Base-by-base conservation (phyloP, 2,113 vertebrate species). In the Sclerurus mexicanus region DNA sequence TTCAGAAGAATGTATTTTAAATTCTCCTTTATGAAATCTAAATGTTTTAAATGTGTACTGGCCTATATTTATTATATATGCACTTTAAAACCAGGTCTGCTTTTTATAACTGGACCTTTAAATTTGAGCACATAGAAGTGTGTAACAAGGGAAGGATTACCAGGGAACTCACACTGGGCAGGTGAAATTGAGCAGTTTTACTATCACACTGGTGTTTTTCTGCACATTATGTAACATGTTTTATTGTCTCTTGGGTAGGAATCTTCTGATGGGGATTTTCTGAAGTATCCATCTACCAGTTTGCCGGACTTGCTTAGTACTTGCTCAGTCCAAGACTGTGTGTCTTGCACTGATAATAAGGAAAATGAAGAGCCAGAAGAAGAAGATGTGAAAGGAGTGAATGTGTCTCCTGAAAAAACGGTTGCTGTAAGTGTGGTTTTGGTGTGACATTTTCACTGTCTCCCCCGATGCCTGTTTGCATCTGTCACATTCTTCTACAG, bases 241-340 rank as follows among this genome's bases (percentile, higher is more conserved):
- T 74, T 96, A 7, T 55, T 79, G 66, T 63, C 28, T 28, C 56
- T 76, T 0, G 50, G 74, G 30, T 90, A 85, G 96, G 94, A 96
- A 71, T 76, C 94, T 58, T 42, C 78, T 28, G 66, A 91, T 87
- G 87, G 84, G 27, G 98, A 99, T 89, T 98, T 99, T 62, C 98
- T 99, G 92, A 98, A 98, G 86, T 98, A 98, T 67, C 98, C 99
- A 6, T 99, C 98, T 56, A 98, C 98, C 97, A 99, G 99, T 97
- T 97, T 99, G 85, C 99, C 99, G 23, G 99, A 99, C 95, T 97
- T 99, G 81, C 97, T 99, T 93, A 99, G 98, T 96, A 98, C 98
- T 76, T 99, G 98, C 88, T 98, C 98, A 35, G 97, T 98, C 56
- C 98, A 98, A 93, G 97, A 98, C 53, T 86, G 96, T 37, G 94